phyloP scores from a whole-genome alignment of 37 sponge, comb jelly and placozoan genomes.

The Amphimedon queenslandica region DNA sequence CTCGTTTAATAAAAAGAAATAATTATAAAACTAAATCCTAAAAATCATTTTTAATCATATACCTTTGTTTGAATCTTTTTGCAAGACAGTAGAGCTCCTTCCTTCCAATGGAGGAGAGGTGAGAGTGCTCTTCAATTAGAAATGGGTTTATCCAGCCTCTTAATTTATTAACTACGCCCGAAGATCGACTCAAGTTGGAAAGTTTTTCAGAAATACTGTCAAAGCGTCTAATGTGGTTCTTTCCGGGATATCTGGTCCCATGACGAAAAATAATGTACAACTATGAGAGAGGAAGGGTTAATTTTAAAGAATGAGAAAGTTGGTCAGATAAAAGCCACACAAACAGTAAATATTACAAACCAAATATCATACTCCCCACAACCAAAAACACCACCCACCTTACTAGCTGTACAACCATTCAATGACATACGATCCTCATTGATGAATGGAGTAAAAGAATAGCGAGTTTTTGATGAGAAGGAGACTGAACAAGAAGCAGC shows the following conservation, averaged over 20 bases:
- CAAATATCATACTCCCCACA: too few species aligned
- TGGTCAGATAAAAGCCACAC: too few species aligned
- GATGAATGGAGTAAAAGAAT: too few species aligned
- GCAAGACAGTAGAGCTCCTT: slow-evolving; percentile 22
- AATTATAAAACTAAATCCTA: not conserved
- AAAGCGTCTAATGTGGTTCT: not conserved
- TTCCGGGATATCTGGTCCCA: slow-evolving; percentile 1
- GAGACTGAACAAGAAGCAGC: too few species aligned
- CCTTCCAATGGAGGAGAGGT: not conserved
- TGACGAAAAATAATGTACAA: slow-evolving; percentile 3
- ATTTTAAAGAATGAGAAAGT: too few species aligned
- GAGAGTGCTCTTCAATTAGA: not conserved
- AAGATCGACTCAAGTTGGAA: not conserved
- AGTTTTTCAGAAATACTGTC: not conserved
- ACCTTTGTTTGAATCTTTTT: slow-evolving; percentile 7
- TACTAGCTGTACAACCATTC: too few species aligned
- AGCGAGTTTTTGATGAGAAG: too few species aligned
- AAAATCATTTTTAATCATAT: not conserved
- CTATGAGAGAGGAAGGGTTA: not conserved
- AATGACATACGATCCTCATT: too few species aligned
- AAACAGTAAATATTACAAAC: too few species aligned
- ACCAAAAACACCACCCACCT: too few species aligned
- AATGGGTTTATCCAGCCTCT: not conserved
- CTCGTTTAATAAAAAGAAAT: not conserved
- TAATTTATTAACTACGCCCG: not conserved